Base-by-base conservation (phyloP, 2,888 invertebrate species). In the Trichogramma dendrolimi region DNA sequence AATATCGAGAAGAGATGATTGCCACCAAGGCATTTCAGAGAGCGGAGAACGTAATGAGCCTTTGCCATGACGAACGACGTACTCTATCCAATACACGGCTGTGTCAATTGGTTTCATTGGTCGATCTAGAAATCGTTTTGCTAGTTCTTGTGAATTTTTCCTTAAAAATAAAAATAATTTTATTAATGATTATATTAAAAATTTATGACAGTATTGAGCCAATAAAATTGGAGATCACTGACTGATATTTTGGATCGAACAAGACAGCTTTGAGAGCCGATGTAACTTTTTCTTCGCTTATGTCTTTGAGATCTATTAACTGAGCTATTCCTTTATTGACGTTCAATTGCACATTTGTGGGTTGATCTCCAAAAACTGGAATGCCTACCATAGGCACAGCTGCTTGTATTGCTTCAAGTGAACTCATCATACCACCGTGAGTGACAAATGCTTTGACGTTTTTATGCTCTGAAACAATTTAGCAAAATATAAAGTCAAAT, bases 51-150 rank as follows among this genome's bases (percentile, higher is more conserved):
- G 80, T 47, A 81, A 68, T 61, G 79, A 75, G 1, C 47, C 14
- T 49, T 42, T 59, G 0, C 81, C 81, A 66, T 82, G 76, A 48
- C 80, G 71, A 8, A 76, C 83, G 2, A 87, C 84, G 71, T 87
- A 84, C 72, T 89, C 87, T 38, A 86, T 82, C 88, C 88, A 89
- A 79, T 85, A 85, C 6, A 85, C 78, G 4, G 89, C 82, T 6
- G 84, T 84, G 40, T 84, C 83, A 39, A 86, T 78, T 0, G 87
- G 84, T 4, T 82, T 76, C 65, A 84, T 76, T 0, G 83, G 84
- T 0, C 87, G 82, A 70, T 86, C 85, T 42, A 79, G 44, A 47
- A 69, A 70, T 41, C 60, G 48, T 49, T 58, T 43, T 4, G 61
- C 47, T 4, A 51, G 47, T 8, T 14, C n/a, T 49, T 54, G 27